Base-by-base conservation (phyloP, 1,140 invertebrate genomes). In the Pseudomyrmex dendroicus region DNA sequence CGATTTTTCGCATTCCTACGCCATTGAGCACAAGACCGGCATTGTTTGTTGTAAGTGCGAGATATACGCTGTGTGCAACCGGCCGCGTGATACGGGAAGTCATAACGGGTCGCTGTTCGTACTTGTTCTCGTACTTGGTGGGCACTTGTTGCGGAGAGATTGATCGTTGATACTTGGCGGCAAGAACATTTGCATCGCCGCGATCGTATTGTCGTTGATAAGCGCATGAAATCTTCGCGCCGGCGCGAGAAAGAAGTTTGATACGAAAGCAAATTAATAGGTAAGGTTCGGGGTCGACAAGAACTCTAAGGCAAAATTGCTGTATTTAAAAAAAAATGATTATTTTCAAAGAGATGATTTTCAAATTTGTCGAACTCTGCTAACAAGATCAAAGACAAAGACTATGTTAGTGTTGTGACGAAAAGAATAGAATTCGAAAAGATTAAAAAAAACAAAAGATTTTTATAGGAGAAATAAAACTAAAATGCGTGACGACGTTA, bases 1-100 rank as follows among this genome's bases (percentile, higher is more conserved):
- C 72, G 44, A 86, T 82, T 87, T 87, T 87, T 84, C 78, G 15
- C 74, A 82, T 87, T 87, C 70, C 73, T 84, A 66, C 52, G 74
- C 85, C 83, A 88, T 82, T 84, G 73, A 82, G 78, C 25, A 88
- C 86, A 88, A 88, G 86, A 87, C 86, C 66, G 54, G 86, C 86
- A 87, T 88, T 88, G 86, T 88, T 84, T 88, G 84, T 74, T 62
- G 64, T 8, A 64, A 61, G 85, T 56, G 62, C 52, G 61, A 59
- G 73, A 87, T 76, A 68, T 61, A 61, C 54, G 4, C 35, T 35
- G 35, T 7, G 35, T 17, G 25, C 72, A 25, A 54, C 15, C 13
- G 54, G 61, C 25, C 12, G 35, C 64, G 48, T 59, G 86, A 87
- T 87, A 87, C 72, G 50, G 22, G 76, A 83, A 86, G 63, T 86